These are phyloP conservation scores for Xiphophorus couchianus DNA, from an alignment of 2,113 vertebrate species.

Conservation along the genomic window DNA sequence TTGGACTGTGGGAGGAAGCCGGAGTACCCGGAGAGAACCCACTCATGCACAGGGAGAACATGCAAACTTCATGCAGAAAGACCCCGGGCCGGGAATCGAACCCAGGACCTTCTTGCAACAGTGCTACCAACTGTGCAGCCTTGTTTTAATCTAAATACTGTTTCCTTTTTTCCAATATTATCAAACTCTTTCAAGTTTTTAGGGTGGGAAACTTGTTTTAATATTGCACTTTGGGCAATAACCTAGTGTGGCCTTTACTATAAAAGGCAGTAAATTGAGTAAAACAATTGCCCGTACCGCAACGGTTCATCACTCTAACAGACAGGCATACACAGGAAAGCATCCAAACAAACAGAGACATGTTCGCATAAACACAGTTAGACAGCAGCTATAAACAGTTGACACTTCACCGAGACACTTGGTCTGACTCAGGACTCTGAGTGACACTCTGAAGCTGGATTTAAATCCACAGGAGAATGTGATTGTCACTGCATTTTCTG, in stretches of 20 bases:
- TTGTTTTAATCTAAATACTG: background rate
- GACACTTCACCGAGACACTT: constrained; percentile 49
- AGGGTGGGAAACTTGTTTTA: background rate
- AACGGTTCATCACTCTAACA: constrained; percentile 5
- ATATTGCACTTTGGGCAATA: background rate
- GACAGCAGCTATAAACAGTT: constrained; percentile 54
- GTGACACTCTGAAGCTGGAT: constrained; percentile 17
- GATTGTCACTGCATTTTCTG: background rate
- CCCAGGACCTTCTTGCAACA: no score
- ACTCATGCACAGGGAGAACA: no score
- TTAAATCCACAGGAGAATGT: constrained; percentile 19
- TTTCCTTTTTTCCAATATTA: background rate
- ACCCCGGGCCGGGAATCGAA: no score
- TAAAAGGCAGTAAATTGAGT: background rate
- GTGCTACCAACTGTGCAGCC: no score
- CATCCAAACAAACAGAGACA: constrained; percentile 53
- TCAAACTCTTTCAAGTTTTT: background rate
- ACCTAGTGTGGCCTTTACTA: background rate
- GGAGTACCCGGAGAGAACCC: no score
- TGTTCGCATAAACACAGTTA: constrained; percentile 52
- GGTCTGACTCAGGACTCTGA: constrained; percentile 34
- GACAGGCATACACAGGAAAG: background rate
- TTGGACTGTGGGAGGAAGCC: no score
- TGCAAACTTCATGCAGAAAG: no score
- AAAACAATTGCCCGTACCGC: background rate